Conservation (phyloP, 2,797 vertebrate genomes). For the Eptatretus atami region DNA sequence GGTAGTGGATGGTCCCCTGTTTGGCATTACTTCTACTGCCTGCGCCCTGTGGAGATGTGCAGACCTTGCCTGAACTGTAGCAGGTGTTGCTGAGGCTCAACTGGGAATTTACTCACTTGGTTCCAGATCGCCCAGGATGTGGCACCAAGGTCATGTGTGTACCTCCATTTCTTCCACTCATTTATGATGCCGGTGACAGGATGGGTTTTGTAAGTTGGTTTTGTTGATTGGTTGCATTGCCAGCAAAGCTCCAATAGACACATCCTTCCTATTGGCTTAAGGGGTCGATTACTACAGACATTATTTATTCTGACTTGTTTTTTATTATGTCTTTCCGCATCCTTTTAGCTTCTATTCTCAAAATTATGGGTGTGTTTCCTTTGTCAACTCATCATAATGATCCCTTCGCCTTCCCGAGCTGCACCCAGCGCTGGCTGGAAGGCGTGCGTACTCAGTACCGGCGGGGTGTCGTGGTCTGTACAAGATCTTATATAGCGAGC, state of each 20-base stretch:
- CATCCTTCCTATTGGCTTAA: background rate
- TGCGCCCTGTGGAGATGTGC: constrained; percentile 74
- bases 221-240: background rate
- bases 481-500: constrained; percentile 83
- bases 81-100: constrained; percentile 73
- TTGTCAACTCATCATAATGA: background rate
- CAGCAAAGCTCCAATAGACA: background rate
- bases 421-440: constrained; percentile 54
- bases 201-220: background rate
- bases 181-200: background rate
- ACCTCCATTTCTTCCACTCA: background rate
- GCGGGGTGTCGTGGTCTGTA: constrained; percentile 56
- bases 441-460: constrained; percentile 84
- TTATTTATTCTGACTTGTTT: too few species aligned
- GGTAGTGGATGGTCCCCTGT: constrained; percentile 74
- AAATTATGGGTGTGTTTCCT: background rate
- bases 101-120: constrained; percentile 86
- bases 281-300: too few species aligned
- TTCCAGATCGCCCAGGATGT: constrained; percentile 74
- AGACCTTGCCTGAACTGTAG: constrained; percentile 74
- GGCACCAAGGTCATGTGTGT: constrained; percentile 39
- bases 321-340: too few species aligned
- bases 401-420: constrained; percentile 20
- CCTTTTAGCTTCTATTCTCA: background rate
- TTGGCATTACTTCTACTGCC: constrained; percentile 72